These are phyloP conservation scores for Naso thynnoides DNA, from an alignment of 2,797 vertebrate genomes.

Conservation along the genomic window DNA sequence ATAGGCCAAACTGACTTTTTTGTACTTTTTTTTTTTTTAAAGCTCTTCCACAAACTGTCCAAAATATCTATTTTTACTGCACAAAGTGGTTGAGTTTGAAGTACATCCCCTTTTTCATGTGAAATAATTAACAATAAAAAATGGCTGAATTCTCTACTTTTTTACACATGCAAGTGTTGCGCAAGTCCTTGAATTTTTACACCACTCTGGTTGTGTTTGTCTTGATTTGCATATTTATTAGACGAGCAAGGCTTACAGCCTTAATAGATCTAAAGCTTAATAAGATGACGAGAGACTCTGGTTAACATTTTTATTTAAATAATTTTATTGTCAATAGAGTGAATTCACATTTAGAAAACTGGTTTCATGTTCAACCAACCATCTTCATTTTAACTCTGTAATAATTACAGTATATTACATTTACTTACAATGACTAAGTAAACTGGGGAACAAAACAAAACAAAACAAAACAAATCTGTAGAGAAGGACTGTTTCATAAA, in stretches of 20 bases:
- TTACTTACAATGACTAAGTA: constrained; percentile 60
- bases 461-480: constrained; percentile 15
- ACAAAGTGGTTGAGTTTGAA: constrained; percentile 19
- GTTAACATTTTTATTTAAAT: constrained; percentile 67
- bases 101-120: constrained; percentile 25
- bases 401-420: constrained; percentile 75
- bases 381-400: constrained; percentile 47
- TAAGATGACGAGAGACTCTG: constrained; percentile 17
- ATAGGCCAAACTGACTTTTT: constrained; percentile 34
- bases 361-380: constrained; percentile 26
- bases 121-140: constrained; percentile 19
- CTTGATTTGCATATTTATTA: constrained; percentile 43
- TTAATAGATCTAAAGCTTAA: constrained; percentile 8
- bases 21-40: constrained; percentile 46
- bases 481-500: constrained; percentile 58
- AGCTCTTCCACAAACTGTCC: constrained; percentile 27
- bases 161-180: neutral
- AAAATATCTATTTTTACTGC: constrained; percentile 41
- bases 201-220: neutral
- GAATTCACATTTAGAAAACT: constrained; percentile 57
- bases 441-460: no score
- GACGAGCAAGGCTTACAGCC: neutral
- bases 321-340: constrained; percentile 43
- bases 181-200: neutral
- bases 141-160: neutral